Evolutionary conservation across 2,888 invertebrate species (phyloP).

Genomic region (Drepana falcataria): DNA sequence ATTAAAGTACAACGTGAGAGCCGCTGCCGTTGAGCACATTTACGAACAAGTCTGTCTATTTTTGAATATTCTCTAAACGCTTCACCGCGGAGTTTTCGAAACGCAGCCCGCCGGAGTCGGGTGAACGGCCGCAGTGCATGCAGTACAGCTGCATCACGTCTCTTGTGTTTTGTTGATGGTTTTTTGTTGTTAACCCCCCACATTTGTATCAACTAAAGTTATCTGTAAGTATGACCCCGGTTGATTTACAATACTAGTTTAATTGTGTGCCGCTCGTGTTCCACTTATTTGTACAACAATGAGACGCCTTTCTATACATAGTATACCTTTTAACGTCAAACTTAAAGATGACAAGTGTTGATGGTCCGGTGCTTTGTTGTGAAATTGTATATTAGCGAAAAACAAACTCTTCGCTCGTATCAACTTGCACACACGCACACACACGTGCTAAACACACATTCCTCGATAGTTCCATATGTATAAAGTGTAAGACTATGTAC

Average conservation of each 20-base stretch:
- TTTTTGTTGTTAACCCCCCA: constrained; percentile 68
- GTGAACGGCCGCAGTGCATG: constrained; percentile 74
- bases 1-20: constrained; percentile 41
- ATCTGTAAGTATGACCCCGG: constrained; percentile 78
- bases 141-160: constrained; percentile 67
- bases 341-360: constrained; percentile 26
- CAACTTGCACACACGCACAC: constrained; percentile 11
- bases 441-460: constrained; percentile 17
- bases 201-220: constrained; percentile 58
- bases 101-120: constrained; percentile 69
- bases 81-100: constrained; percentile 74
- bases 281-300: constrained; percentile 24
- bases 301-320: constrained; percentile 27
- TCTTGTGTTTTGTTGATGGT: constrained; percentile 76
- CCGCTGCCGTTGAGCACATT: constrained; percentile 55
- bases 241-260: constrained; percentile 66
- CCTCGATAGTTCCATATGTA: constrained; percentile 10
- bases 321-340: constrained; percentile 1
- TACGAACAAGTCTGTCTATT: constrained; percentile 67
- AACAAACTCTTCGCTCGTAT: constrained; percentile 20
- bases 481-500: constrained; percentile 18
- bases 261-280: constrained; percentile 39
- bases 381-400: constrained; percentile 20
- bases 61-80: constrained; percentile 77
- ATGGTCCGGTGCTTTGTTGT: constrained; percentile 30